Percentiles rank a stretch among this genome's conserved stretches.
Conservation (phyloP, 2,797 vertebrate genomes). For the Sebastolobus alascanus region DNA sequence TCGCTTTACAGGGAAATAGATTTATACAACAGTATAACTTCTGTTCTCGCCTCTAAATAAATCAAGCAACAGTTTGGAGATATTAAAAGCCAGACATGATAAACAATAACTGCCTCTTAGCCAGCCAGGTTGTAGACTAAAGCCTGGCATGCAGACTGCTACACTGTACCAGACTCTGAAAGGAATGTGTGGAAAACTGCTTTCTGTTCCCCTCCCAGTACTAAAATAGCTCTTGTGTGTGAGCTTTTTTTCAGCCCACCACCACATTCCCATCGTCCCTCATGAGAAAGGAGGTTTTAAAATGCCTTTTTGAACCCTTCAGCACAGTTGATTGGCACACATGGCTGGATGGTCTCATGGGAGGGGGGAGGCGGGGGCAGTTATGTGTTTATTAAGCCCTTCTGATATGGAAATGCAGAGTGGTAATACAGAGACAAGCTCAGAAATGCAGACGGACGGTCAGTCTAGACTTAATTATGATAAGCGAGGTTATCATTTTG, state of each 20-base stretch:
- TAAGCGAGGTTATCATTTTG: slow-evolving; percentile 20
- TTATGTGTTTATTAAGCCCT: slow-evolving; percentile 43
- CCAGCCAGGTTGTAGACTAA: slow-evolving; percentile 35
- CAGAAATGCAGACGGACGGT: slow-evolving; percentile 9
- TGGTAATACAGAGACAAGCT: slow-evolving; percentile 19
- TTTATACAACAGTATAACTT: slow-evolving; percentile 10
- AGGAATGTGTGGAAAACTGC: slow-evolving; percentile 82
- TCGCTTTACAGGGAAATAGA: slow-evolving; percentile 8
- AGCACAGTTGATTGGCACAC: slow-evolving; percentile 24
- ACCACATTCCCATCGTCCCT: slow-evolving; percentile 74
- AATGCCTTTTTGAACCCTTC: slow-evolving; percentile 65
- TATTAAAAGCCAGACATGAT: slow-evolving; percentile 39
- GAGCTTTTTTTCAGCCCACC: slow-evolving; percentile 62
- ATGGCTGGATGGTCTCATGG: slow-evolving; percentile 30
- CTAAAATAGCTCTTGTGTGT: slow-evolving; percentile 77
- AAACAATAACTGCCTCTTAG: slow-evolving; percentile 35
- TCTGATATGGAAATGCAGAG: slow-evolving; percentile 54
- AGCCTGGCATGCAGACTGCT: slow-evolving; percentile 58
- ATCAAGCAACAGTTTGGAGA: background rate
- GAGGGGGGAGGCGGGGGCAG: slow-evolving; percentile 5
- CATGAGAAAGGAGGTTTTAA: slow-evolving; percentile 64
- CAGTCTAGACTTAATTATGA: slow-evolving; percentile 44
- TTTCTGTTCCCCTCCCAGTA: slow-evolving; percentile 74
- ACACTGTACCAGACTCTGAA: slow-evolving; percentile 50
- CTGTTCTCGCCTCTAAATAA: slow-evolving; percentile 24